Base-by-base conservation (phyloP, 1,140 invertebrate species). In the Acyrthosiphon pisum region DNA sequence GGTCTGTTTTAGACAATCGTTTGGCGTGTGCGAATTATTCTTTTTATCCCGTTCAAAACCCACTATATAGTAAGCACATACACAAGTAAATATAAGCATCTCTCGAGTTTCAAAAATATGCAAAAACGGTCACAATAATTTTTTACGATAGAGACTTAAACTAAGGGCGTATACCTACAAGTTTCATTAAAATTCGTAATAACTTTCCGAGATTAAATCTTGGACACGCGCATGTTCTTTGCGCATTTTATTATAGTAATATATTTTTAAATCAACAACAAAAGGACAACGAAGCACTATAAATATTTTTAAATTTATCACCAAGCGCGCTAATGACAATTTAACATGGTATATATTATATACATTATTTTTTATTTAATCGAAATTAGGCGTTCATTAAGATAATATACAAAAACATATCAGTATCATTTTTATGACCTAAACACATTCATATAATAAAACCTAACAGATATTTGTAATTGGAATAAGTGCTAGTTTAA, bases 201-300 rank as follows among this genome's bases (percentile, higher is more conserved):
- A 89, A 56, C 14, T 89, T 89, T 89, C 37, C 20, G 35, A 89
- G 50, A 56, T 89, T 89, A 89, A 53, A 89, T 89, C 87, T 89
- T 11, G 7, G n/a, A 50, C 86, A 88, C 35, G 87, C 50, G 87
- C 50, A 26, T 37, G n/a, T 89, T 89, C 35, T 56, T 56, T 89
- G 50, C 37, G 4, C 11, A 14, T 56, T 56, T 53, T 53, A 53
- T 89, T 89, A 37, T 53, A 89, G 8, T 48, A 35, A 56, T 41
- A 37, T 30, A 84, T 89, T 37, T 41, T 89, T 14, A n/a, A 89
- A 89, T 53, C 48, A 53, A 53, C 87, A 89, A 89, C 87, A 53
- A 53, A 89, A 53, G 46, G 35, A 4, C n/a, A 35, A 37, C 20
- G 30, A 35, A 23, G 30, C 48, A 89, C n/a, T 53, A 46, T 89